These are phyloP conservation scores for Corydoras sp. DNA, from an alignment of 2,113 vertebrate species.

Conservation along the genomic window DNA sequence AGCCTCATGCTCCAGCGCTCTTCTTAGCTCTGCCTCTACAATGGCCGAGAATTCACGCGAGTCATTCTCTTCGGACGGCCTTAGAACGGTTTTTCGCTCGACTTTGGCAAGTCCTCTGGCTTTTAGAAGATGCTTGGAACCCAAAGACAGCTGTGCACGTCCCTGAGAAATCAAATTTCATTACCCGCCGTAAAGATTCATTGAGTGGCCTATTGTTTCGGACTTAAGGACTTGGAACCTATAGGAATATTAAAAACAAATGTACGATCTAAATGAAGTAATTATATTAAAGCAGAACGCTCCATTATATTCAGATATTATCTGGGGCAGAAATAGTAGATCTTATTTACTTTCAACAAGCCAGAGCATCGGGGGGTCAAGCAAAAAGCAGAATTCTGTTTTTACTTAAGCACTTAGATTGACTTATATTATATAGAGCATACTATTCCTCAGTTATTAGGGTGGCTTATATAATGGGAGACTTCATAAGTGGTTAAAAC, in stretches of 20 bases:
- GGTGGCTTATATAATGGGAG: not conserved
- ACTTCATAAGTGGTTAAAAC: not conserved
- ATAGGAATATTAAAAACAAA: slow-evolving; percentile 27
- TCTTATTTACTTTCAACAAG: not conserved
- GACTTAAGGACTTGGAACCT: slow-evolving; percentile 9
- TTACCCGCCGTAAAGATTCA: not conserved
- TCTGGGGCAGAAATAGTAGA: slow-evolving; percentile 21
- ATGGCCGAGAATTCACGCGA: slow-evolving; percentile 62
- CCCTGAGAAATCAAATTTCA: slow-evolving; percentile 10
- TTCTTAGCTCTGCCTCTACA: slow-evolving; percentile 68
- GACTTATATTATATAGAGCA: not conserved
- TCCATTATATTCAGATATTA: slow-evolving; percentile 12
- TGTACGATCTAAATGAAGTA: slow-evolving; percentile 14
- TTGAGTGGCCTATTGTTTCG: slow-evolving; percentile 12
- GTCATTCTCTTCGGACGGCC: slow-evolving; percentile 15
- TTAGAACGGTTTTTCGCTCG: slow-evolving; percentile 10
- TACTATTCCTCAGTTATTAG: not conserved
- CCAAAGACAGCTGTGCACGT: slow-evolving; percentile 47
- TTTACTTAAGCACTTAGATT: slow-evolving; percentile 11
- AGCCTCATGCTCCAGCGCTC: slow-evolving; percentile 66
- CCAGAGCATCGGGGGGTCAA: slow-evolving; percentile 3
- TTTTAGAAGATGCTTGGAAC: slow-evolving; percentile 36
- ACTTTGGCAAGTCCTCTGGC: slow-evolving; percentile 13
- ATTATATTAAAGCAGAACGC: slow-evolving; percentile 17
- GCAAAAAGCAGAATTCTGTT: slow-evolving; percentile 17